Conservation (phyloP, 2,888 invertebrate genomes). For the Habroteleia sp. region DNA sequence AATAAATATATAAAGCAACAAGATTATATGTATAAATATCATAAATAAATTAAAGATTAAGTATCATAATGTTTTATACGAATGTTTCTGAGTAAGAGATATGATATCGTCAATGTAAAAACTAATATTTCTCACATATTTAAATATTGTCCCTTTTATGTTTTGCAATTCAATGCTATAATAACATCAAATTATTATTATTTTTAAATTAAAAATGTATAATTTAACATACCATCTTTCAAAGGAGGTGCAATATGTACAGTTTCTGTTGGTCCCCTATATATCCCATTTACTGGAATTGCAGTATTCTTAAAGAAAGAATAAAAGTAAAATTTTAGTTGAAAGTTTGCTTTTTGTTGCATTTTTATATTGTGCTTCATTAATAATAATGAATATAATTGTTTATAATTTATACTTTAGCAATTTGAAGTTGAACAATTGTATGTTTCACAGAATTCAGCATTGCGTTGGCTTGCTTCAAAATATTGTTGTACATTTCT, state of each 20-base stretch:
- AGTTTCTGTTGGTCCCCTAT: conserved; percentile 85
- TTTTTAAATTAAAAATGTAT: conserved; percentile 4
- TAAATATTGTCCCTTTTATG: no score
- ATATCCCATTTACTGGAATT: conserved; percentile 94
- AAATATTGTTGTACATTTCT: conserved; percentile 72
- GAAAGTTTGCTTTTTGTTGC: conserved; percentile 3
- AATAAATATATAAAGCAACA: no score
- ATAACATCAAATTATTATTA: no score
- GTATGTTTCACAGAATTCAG: conserved; percentile 99
- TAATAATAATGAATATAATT: no score
- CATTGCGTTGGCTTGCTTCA: conserved; percentile 86
- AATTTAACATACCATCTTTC: conserved; percentile 76
- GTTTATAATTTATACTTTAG: conserved; percentile 89
- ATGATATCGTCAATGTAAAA: no score
- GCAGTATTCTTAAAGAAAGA: conserved; percentile 88
- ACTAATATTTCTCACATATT: no score
- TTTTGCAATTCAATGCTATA: no score
- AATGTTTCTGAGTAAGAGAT: no score
- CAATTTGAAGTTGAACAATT: conserved; percentile 98
- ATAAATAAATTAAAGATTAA: no score
- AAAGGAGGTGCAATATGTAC: conserved; percentile 74
- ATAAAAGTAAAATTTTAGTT: not conserved
- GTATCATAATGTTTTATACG: no score
- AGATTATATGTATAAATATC: no score
- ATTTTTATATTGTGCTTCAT: no score